Evolutionary conservation across 2,113 vertebrate genomes (phyloP), one percentile per base, ranked within the genome.

Genomic region (Zosterops hypoxanthus): DNA sequence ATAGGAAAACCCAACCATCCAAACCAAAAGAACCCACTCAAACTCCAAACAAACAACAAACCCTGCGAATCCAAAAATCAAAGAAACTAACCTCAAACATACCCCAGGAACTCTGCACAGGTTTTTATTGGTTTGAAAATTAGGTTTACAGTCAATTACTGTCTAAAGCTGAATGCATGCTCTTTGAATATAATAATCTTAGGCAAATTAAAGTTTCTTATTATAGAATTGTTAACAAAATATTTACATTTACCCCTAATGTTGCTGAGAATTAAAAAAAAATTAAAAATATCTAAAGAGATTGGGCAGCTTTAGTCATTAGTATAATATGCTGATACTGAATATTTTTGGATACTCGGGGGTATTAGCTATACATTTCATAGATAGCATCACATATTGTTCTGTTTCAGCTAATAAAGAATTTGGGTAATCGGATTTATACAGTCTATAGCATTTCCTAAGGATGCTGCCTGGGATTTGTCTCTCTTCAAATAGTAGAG

Each of bases 361-460:
- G 23, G 26, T 90, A 90, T 78, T 95, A 94, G 44, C 76, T 81
- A 68, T 81, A 88, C 21, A 75, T 90, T 91, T 91, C 44, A 88
- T 14, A 91, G 77, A 91, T 86, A 91, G 49, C 44, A 81, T 81
- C 68, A 88, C 31, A 92, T 79, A 92, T 25, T 49, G 82, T 34
- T 79, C 90, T 55, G 66, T 55, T 83, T 92, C 60, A 93, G 69
- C 76, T 57, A 65, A 47, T 34, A 90, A 88, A 77, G 72, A 85
- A 90, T 82, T 85, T 70, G 53, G 21, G 53, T 86, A 95, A 93
- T 92, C 46, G n/a, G 82, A 94, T 95, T 96, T 94, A 85, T 89
- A 76, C 5, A 72, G 69, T 53, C 64, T 52, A 68, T 44, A 90
- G 46, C 60, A 82, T 89, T 96, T 97, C 84, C 47, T 68, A 89